Percentiles rank a stretch among this genome's conserved stretches.
phyloP scores from a whole-genome alignment of 2,888 invertebrate genomes.

The Himalopsyche japonica region DNA sequence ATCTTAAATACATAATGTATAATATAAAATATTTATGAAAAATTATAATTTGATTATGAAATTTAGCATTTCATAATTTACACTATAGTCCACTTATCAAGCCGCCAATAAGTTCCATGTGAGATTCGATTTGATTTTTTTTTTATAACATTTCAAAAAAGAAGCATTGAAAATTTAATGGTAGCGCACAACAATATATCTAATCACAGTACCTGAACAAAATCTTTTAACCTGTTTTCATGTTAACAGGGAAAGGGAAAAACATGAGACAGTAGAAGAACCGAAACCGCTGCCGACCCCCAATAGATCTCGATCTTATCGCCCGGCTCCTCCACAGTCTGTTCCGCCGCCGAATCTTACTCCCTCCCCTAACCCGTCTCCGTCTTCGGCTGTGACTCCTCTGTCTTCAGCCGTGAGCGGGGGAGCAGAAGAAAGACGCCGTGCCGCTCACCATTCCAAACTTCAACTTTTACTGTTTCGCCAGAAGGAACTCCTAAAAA shows the following conservation, averaged over 20 bases:
- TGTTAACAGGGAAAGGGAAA: background rate
- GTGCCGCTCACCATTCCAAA: constrained; percentile 61
- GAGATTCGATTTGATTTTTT: too few species aligned
- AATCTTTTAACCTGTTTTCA: background rate
- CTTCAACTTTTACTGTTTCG: constrained; percentile 78
- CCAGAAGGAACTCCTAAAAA: constrained; percentile 90
- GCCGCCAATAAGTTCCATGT: too few species aligned
- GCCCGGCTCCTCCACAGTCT: constrained; percentile 12
- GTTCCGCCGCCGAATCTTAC: constrained; percentile 11
- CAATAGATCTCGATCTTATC: background rate
- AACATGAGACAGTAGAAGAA: constrained; percentile 18
- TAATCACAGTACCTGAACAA: too few species aligned
- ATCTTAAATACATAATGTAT: too few species aligned
- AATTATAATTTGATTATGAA: too few species aligned
- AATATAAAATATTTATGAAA: too few species aligned
- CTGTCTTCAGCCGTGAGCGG: constrained; percentile 45
- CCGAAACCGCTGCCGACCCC: background rate
- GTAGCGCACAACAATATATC: too few species aligned
- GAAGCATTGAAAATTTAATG: too few species aligned
- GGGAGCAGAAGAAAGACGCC: constrained; percentile 58
- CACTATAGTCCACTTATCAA: too few species aligned
- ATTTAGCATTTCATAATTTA: too few species aligned
- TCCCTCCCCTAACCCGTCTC: constrained; percentile 47
- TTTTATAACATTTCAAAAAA: too few species aligned
- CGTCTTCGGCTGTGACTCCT: constrained; percentile 48